These are phyloP conservation scores for Drosophila lutescens DNA, from an alignment of 2,888 invertebrate genomes.

Conservation along the genomic window DNA sequence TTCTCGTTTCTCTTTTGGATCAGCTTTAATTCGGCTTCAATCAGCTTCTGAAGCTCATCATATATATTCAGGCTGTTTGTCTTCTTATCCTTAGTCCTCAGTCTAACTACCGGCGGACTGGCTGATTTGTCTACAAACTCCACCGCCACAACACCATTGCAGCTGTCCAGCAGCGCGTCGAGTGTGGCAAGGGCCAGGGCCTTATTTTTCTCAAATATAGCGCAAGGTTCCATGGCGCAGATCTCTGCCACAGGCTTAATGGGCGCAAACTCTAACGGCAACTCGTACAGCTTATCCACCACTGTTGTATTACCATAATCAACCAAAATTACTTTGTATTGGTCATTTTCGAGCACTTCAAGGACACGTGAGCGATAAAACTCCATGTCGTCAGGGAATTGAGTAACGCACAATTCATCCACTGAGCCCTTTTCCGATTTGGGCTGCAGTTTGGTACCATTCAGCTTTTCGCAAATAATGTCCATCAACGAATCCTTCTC, in stretches of 20 bases:
- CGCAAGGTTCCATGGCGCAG: constrained; percentile 87
- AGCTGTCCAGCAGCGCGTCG: constrained; percentile 74
- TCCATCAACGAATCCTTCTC: constrained; percentile 81
- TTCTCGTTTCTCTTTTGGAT: constrained; percentile 45
- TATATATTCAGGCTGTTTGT: constrained; percentile 65
- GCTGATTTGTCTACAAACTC: constrained; percentile 68
- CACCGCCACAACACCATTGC: constrained; percentile 73
- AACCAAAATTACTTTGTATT: constrained; percentile 89
- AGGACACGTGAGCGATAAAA: constrained; percentile 96
- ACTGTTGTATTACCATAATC: constrained; percentile 88
- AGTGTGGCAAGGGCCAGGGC: constrained; percentile 72
- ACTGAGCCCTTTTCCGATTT: constrained; percentile 43
- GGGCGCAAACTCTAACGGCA: constrained; percentile 86
- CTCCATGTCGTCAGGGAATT: constrained; percentile 90
- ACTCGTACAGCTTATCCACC: constrained; percentile 86
- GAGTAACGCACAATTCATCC: constrained; percentile 89
- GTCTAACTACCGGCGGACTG: constrained; percentile 71
- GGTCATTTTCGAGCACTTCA: constrained; percentile 84
- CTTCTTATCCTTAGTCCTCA: constrained; percentile 64
- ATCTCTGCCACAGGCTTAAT: constrained; percentile 86
- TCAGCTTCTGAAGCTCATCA: constrained; percentile 73
- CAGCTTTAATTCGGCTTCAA: constrained; percentile 55
- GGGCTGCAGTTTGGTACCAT: constrained; percentile 78
- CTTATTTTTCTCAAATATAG: constrained; percentile 82
- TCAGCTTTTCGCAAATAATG: constrained; percentile 44